phyloP scores from a whole-genome alignment of 2,888 invertebrate species.

The Timema cristinae region DNA sequence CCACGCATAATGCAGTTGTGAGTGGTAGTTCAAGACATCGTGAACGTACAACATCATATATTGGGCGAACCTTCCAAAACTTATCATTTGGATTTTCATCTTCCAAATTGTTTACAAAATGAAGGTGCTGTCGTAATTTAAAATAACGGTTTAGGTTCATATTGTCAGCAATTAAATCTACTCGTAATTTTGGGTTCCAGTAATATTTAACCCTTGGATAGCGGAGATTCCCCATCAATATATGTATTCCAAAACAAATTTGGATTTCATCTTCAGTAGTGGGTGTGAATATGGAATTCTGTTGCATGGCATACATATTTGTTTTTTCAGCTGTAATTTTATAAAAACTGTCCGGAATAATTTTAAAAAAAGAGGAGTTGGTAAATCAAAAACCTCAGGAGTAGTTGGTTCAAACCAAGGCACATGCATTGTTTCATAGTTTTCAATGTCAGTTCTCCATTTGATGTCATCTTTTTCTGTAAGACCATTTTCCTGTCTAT shows the following conservation, averaged over 20 bases:
- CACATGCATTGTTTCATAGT: too few relatives aligned
- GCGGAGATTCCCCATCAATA: constrained; percentile 19
- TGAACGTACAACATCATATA: constrained; percentile 31
- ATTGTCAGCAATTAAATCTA: constrained; percentile 29
- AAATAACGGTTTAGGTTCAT: constrained; percentile 27
- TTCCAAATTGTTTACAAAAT: constrained; percentile 32
- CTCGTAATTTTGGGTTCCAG: constrained; percentile 26
- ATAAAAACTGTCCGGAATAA: neutral
- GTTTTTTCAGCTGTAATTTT: constrained; percentile 14
- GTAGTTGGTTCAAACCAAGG: too few relatives aligned
- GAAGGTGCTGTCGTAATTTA: constrained; percentile 30
- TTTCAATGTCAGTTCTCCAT: too few relatives aligned
- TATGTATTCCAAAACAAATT: constrained; percentile 19
- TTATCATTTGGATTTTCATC: constrained; percentile 27
- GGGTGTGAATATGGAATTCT: constrained; percentile 18
- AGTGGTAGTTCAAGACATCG: constrained; percentile 30
- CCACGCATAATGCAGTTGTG: constrained; percentile 30
- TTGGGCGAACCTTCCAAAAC: constrained; percentile 35
- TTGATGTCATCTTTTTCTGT: too few relatives aligned
- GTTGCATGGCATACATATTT: constrained; percentile 24
- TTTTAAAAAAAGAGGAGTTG: neutral
- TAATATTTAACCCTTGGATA: constrained; percentile 26
- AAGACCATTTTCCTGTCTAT: too few relatives aligned
- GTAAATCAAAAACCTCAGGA: neutral
- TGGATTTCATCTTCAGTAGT: constrained; percentile 18